Evolutionary conservation across 2,113 vertebrate species (phyloP), one percentile per base, ranked within the genome.

Genomic region (Turdus rufiventris): DNA sequence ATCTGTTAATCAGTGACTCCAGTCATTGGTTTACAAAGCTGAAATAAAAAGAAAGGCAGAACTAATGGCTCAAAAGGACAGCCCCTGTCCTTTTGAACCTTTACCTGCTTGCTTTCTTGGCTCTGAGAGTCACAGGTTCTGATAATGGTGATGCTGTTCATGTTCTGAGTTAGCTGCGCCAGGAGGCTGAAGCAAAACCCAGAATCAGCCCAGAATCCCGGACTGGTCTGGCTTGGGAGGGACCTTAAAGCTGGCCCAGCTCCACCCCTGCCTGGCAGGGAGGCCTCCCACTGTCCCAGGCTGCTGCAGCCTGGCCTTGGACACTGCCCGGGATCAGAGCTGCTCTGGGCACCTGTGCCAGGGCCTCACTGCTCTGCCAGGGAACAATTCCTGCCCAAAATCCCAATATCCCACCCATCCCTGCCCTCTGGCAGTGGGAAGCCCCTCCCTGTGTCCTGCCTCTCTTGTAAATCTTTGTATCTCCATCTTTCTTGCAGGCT

Each of bases 351-450:
- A 38, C 38, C 47, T 11, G 17, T 47, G 8, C 56, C 63, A 77
- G n/a, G 21, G 2, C 38, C 73, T 62, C 0, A 28, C 15, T 56
- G 6, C 40, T 38, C 40, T 70, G 1, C 1, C 56, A 78, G 48
- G 28, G 18, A 24, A 2, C 6, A 61, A 56, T 48, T 63, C 48
- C 57, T 57, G 11, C 18, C 1, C 48, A 50, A 50, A 8, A 50
- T 4, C 65, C 74, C 65, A 48, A 8, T 12, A 8, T 63, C 42
- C 57, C 85, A 63, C 1, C 57, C 2, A 63, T 0, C n/a, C 65
- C 40, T 56, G 15, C 19, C 40, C 47, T 8, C 3, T 9, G 65
- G 54, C 38, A 29, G 1, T 38, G 73, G 71, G 45, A 42, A 67
- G n/a, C 40, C 40, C 5, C 48, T 20, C 9, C 4, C 38, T 38